Percentiles rank a stretch among this genome's conserved stretches.
These are phyloP conservation scores for Oenanthe melanoleuca DNA, from an alignment of 2,113 vertebrate species.

Conservation along the genomic window DNA sequence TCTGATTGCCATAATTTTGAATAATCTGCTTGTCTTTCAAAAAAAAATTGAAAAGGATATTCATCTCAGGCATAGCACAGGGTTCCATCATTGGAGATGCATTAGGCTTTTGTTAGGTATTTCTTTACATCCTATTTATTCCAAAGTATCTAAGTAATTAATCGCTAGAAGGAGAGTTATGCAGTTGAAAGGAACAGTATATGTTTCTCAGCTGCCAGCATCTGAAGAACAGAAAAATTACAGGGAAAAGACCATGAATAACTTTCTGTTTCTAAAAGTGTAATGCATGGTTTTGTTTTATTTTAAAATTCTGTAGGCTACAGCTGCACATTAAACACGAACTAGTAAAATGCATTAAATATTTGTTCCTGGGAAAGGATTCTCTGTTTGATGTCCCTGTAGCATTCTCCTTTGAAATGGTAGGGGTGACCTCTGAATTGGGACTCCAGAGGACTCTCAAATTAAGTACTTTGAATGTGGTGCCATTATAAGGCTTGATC, in stretches of 20 bases:
- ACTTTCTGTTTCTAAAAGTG: not conserved
- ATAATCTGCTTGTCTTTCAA: slow-evolving; percentile 69
- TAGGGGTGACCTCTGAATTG: slow-evolving; percentile 47
- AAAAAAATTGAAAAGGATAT: slow-evolving; percentile 67
- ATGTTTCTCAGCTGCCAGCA: not conserved
- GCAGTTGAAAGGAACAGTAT: not conserved
- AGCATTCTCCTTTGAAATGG: slow-evolving; percentile 56
- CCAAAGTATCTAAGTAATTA: slow-evolving; percentile 41
- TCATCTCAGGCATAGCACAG: slow-evolving; percentile 21
- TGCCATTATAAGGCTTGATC: slow-evolving; percentile 30
- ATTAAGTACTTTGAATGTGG: slow-evolving; percentile 34
- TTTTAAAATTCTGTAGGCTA: slow-evolving; percentile 44
- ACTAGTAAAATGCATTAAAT: not conserved
- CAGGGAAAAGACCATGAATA: slow-evolving; percentile 8
- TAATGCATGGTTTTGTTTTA: not conserved
- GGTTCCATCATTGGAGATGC: slow-evolving; percentile 15
- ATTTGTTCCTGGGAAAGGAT: slow-evolving; percentile 20
- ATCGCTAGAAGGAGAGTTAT: not conserved
- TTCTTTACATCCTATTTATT: slow-evolving; percentile 49
- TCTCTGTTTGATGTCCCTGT: not conserved
- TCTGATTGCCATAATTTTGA: slow-evolving; percentile 76
- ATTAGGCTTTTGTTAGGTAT: slow-evolving; percentile 39
- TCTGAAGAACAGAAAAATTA: slow-evolving; percentile 34
- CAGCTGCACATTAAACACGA: not conserved
- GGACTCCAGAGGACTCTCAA: slow-evolving; percentile 47